These are phyloP conservation scores for Rhinopomastus cyanomelas DNA, from an alignment of 2,113 vertebrate genomes.

Conservation along the genomic window DNA sequence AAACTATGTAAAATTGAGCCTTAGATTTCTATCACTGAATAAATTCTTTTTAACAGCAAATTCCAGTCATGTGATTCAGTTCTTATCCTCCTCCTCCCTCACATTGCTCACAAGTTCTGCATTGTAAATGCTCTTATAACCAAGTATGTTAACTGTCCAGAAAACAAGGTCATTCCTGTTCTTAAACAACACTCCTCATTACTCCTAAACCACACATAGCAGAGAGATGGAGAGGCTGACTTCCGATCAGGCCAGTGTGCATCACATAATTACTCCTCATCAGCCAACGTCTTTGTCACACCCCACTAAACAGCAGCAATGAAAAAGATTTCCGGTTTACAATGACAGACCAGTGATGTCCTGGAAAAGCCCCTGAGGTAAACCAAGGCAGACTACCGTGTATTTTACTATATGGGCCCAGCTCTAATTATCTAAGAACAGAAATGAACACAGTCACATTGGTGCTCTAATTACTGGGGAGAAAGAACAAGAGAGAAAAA, in stretches of 20 bases:
- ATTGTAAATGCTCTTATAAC: background rate
- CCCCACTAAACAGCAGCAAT: background rate
- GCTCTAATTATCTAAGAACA: background rate
- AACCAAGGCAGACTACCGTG: background rate
- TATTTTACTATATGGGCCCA: background rate
- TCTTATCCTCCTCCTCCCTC: background rate
- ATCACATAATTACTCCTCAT: background rate
- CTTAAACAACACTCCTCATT: background rate
- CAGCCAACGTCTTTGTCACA: background rate
- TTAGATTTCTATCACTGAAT: background rate
- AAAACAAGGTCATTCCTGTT: slow-evolving; percentile 16
- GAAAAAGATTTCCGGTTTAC: background rate
- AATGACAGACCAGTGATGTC: background rate
- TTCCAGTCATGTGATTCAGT: background rate
- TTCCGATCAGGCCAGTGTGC: background rate
- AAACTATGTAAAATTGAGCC: background rate
- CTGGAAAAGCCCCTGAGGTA: background rate
- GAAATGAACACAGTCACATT: background rate
- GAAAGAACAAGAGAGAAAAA: background rate
- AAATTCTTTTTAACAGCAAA: background rate
- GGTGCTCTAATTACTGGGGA: background rate
- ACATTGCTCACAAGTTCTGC: background rate
- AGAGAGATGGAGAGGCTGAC: background rate
- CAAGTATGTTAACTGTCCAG: background rate
- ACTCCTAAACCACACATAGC: background rate